Evolutionary conservation across 2,797 vertebrate genomes (phyloP).

Genomic region (Sebastes oblongus): DNA sequence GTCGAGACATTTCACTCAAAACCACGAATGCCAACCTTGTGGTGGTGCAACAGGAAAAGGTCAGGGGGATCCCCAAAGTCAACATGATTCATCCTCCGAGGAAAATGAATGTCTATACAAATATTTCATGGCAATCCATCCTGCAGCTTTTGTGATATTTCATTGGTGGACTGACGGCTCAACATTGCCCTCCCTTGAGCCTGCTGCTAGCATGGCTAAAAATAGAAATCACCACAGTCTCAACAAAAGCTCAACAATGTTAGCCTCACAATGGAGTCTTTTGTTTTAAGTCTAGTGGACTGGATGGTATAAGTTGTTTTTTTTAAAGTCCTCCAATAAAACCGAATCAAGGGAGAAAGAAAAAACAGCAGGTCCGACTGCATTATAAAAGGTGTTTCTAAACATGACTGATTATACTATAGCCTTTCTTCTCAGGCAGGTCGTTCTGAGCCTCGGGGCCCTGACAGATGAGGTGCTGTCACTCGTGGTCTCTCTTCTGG

Average conservation of each 20-base stretch:
- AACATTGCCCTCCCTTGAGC: not conserved
- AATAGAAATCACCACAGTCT: not conserved
- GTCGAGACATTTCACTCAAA: not conserved
- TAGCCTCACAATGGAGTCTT: not conserved
- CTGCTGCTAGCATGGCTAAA: not conserved
- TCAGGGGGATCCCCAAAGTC: not conserved
- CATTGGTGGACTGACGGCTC: not conserved
- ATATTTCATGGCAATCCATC: not conserved
- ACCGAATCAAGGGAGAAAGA: not conserved
- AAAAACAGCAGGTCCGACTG: not conserved
- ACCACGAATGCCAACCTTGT: not conserved
- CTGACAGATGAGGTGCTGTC: slow-evolving; percentile 16
- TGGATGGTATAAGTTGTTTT: not conserved
- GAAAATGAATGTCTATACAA: not conserved
- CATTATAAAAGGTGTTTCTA: not conserved
- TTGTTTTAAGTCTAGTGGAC: not conserved
- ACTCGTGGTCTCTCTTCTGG: not conserved
- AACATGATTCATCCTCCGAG: not conserved
- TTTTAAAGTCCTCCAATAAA: not conserved
- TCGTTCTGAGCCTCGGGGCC: slow-evolving; percentile 10
- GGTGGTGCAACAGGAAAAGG: not conserved
- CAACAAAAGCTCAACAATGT: not conserved
- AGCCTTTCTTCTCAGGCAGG: slow-evolving; percentile 10
- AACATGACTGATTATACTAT: not conserved
- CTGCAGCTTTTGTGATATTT: not conserved